Percentiles rank a stretch among this genome's conserved stretches.
Conservation (phyloP, 2,113 vertebrate genomes). For the Burhinus oedicnemus region DNA sequence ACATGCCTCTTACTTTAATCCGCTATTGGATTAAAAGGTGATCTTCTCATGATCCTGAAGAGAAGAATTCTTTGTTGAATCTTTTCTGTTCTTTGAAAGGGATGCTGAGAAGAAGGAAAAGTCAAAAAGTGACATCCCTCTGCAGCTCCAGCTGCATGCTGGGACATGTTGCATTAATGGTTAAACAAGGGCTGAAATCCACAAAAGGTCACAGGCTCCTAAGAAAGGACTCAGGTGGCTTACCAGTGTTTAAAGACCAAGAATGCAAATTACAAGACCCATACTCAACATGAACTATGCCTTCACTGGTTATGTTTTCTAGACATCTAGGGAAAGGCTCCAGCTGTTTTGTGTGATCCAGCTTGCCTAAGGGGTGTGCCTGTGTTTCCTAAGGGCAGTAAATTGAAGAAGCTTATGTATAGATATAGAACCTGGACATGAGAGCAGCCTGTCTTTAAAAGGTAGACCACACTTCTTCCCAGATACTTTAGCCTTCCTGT, state of each 20-base stretch:
- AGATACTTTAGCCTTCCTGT: neutral
- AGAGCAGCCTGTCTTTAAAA: neutral
- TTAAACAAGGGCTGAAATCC: neutral
- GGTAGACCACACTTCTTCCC: neutral
- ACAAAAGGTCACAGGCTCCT: neutral
- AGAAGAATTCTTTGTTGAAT: neutral
- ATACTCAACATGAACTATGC: neutral
- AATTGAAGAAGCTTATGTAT: neutral
- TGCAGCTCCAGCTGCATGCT: neutral
- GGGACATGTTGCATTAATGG: neutral
- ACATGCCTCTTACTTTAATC: neutral
- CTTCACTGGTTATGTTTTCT: neutral
- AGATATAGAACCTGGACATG: neutral
- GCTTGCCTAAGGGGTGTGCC: neutral
- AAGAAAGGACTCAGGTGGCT: neutral
- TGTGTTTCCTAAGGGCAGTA: neutral
- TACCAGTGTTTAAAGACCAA: neutral
- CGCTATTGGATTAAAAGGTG: neutral
- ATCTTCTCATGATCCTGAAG: neutral
- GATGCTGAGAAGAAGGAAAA: neutral
- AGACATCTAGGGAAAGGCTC: neutral
- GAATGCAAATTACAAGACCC: neutral
- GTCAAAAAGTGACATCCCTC: neutral
- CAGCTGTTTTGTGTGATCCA: neutral
- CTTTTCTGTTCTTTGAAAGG: neutral